These are phyloP conservation scores for Aphelenchoides bicaudatus DNA, from an alignment of 2,888 invertebrate genomes.

Conservation along the genomic window DNA sequence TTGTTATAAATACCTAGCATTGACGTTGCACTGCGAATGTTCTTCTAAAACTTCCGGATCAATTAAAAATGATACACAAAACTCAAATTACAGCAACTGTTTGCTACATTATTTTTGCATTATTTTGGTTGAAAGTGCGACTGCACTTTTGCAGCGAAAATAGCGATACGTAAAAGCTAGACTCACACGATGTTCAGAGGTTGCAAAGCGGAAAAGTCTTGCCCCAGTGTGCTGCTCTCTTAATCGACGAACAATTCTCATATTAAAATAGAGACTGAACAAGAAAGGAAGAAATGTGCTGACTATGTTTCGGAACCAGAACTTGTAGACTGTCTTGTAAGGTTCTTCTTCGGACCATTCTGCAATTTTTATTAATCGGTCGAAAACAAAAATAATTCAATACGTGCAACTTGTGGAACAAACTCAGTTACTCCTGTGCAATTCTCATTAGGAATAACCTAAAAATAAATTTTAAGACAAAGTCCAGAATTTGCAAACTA, in stretches of 20 bases:
- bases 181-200: constrained; percentile 50
- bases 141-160: constrained; percentile 18
- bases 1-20: constrained; percentile 55
- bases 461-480: constrained; percentile 17
- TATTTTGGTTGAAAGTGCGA: too few species aligned
- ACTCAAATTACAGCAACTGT: not conserved
- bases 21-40: constrained; percentile 53
- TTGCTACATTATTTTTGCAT: too few species aligned
- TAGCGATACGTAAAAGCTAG: not conserved
- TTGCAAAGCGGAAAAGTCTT: constrained; percentile 54
- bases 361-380: constrained; percentile 5
- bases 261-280: constrained; percentile 49
- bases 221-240: constrained; percentile 52
- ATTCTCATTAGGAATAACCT: constrained; percentile 48
- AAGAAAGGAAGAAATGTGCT: constrained; percentile 52
- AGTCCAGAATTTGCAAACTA: not conserved
- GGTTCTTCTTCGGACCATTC: constrained; percentile 48
- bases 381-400: not conserved
- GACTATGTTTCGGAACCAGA: constrained; percentile 53
- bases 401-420: constrained; percentile 8
- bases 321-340: constrained; percentile 53
- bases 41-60: constrained; percentile 39
- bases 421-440: constrained; percentile 54
- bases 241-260: constrained; percentile 49
- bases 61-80: too few species aligned